Evolutionary conservation across 2,888 invertebrate species (phyloP).

Genomic region (Drosophila yooni): DNA sequence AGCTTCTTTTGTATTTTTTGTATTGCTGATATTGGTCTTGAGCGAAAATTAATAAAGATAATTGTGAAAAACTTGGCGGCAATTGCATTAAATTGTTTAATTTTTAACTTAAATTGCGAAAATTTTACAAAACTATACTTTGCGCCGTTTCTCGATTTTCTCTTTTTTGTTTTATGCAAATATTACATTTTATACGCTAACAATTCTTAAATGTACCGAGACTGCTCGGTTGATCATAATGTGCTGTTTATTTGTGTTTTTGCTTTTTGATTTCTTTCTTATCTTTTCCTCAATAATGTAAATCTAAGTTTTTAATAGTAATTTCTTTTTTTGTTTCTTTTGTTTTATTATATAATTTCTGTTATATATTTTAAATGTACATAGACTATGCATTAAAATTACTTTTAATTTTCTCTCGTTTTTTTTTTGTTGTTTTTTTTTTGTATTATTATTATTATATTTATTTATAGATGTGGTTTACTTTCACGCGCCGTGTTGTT

Average conservation of each 20-base stretch:
- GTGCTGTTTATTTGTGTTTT: conserved; percentile 38
- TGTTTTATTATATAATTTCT: conserved; percentile 66
- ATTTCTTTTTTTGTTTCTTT: conserved; percentile 36
- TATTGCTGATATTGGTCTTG: conserved; percentile 56
- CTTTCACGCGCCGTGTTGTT: conserved; percentile 70
- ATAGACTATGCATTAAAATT: conserved; percentile 74
- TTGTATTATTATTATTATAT: conserved; percentile 38
- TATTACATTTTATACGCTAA: conserved; percentile 73
- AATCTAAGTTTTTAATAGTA: conserved; percentile 73
- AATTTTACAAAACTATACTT: conserved; percentile 79
- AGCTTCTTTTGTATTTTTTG: conserved; percentile 32
- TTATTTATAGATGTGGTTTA: conserved; percentile 72
- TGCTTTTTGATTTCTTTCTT: conserved; percentile 21
- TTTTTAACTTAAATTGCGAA: conserved; percentile 71
- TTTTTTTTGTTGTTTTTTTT: conserved; percentile 12
- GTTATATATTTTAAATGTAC: conserved; percentile 76
- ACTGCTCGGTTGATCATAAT: conserved; percentile 62
- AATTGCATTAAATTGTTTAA: conserved; percentile 63
- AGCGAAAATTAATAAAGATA: conserved; percentile 55
- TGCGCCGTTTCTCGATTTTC: conserved; percentile 45
- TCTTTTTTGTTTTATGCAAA: conserved; percentile 34
- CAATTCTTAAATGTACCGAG: conserved; percentile 71
- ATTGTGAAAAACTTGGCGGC: conserved; percentile 56
- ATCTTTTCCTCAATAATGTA: conserved; percentile 61
- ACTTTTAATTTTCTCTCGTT: conserved; percentile 58